Evolutionary conservation across 2,888 invertebrate genomes (phyloP).

Genomic region (Rhamphomyia laevipes): DNA sequence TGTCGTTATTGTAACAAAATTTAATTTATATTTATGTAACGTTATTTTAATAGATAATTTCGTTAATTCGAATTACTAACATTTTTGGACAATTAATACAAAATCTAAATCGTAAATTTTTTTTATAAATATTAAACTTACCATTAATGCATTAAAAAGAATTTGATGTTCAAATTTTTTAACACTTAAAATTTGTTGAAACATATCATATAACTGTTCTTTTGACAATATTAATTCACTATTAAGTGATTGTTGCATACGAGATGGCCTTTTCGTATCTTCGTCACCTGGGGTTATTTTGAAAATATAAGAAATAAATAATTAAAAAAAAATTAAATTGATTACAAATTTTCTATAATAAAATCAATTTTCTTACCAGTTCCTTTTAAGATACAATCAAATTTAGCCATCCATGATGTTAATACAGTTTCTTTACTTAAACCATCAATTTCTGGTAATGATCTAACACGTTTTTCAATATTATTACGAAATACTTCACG

Average conservation of each 20-base stretch:
- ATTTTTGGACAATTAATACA: no score
- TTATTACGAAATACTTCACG: slow-evolving; percentile 96
- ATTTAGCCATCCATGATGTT: slow-evolving; percentile 99
- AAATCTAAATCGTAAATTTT: no score
- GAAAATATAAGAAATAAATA: background rate
- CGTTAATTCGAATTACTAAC: no score
- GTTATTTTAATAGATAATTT: no score
- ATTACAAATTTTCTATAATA: no score
- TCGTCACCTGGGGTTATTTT: slow-evolving; percentile 61
- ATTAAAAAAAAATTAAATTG: background rate
- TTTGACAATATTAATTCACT: slow-evolving; percentile 93
- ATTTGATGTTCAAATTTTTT: slow-evolving; percentile 99
- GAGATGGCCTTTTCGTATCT: slow-evolving; percentile 72
- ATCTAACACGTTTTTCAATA: slow-evolving; percentile 96
- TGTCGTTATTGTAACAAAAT: no score
- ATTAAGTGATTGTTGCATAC: slow-evolving; percentile 80
- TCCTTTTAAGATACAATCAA: slow-evolving; percentile 95
- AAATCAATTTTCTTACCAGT: slow-evolving; percentile 39
- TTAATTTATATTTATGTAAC: no score
- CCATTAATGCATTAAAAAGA: slow-evolving; percentile 94
- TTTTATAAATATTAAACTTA: slow-evolving; percentile 38
- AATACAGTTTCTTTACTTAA: slow-evolving; percentile 97
- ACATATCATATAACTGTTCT: slow-evolving; percentile 99
- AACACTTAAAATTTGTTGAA: slow-evolving; percentile 95
- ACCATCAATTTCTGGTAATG: slow-evolving; percentile 98